Evolutionary conservation across 2,113 vertebrate species (phyloP).

Genomic region (Pipa parva): DNA sequence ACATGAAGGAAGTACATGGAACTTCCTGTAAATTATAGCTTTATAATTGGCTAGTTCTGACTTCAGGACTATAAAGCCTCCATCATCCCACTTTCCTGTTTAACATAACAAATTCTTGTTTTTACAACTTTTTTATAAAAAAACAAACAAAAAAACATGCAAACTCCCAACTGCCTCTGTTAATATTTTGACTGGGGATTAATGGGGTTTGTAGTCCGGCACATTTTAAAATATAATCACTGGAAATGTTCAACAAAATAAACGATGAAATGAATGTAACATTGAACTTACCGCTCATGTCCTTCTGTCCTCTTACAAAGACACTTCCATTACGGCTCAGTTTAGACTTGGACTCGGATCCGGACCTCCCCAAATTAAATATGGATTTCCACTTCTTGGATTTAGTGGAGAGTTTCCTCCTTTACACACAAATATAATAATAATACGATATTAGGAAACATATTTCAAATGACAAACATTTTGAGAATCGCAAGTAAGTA

Average conservation of each 20-base stretch:
- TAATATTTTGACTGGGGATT: no score
- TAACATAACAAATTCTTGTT: no score
- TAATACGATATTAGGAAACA: neutral
- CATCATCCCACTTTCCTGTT: no score
- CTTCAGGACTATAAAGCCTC: no score
- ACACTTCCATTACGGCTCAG: conserved; percentile 93
- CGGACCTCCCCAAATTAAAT: conserved; percentile 89
- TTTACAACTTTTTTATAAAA: no score
- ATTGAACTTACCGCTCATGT: conserved; percentile 8
- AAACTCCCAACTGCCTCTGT: no score
- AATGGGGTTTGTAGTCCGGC: no score
- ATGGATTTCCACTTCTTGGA: conserved; percentile 97
- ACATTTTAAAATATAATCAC: no score
- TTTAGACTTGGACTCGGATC: conserved; percentile 87
- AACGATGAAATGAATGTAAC: neutral
- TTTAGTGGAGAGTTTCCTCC: conserved; percentile 91
- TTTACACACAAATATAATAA: conserved; percentile 54
- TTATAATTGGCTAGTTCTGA: no score
- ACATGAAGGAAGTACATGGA: no score
- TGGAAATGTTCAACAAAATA: neutral
- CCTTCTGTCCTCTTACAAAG: conserved; percentile 82
- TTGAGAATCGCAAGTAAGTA: neutral
- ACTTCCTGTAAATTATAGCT: no score
- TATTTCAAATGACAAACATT: neutral
- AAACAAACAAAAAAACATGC: no score